Conservation (phyloP, 2,888 invertebrate species). For the Tipula unca region DNA sequence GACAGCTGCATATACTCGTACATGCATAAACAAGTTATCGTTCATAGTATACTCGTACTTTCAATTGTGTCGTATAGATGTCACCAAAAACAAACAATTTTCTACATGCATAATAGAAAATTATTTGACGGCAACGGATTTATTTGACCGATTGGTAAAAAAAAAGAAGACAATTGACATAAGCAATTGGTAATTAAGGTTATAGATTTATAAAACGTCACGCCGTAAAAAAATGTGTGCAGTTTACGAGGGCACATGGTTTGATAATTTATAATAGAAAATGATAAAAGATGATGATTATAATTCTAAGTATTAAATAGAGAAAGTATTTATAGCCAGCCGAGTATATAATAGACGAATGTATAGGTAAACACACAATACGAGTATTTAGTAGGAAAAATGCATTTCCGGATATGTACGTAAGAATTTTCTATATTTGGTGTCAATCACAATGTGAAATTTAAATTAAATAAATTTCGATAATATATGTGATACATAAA, state of each 20-base stretch:
- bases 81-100: not conserved
- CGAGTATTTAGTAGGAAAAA: not conserved
- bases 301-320: not conserved
- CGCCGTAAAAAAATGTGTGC: not conserved
- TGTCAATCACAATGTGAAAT: not conserved
- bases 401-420: not conserved
- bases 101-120: too few relatives aligned
- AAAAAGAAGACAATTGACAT: not conserved
- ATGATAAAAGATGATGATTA: not conserved
- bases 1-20: not conserved
- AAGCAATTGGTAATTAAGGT: not conserved
- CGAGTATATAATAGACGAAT: not conserved
- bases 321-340: not conserved
- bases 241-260: not conserved
- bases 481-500: too few relatives aligned
- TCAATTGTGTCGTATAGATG: not conserved
- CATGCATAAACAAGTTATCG: not conserved
- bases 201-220: not conserved
- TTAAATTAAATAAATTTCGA: not conserved
- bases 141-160: too few relatives aligned
- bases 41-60: not conserved
- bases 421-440: not conserved
- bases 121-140: too few relatives aligned
- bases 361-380: not conserved
- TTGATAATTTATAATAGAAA: not conserved